Conservation (phyloP, 2,797 vertebrate genomes). For the Rhinoraja longicauda region DNA sequence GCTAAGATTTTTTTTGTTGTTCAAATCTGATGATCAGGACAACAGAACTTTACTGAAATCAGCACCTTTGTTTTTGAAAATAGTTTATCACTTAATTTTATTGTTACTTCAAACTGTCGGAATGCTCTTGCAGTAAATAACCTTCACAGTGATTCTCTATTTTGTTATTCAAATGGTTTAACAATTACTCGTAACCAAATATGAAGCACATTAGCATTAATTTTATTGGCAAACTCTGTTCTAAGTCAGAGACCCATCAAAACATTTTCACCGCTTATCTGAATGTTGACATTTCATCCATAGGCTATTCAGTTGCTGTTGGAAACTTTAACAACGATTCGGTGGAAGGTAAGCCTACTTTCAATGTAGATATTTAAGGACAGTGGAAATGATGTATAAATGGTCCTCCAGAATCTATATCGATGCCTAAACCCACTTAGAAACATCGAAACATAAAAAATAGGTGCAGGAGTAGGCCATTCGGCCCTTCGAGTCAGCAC, state of each 20-base stretch:
- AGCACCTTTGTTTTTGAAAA: neutral
- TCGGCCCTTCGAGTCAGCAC: no score
- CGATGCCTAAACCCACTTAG: no score
- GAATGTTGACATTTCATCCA: slow-evolving; percentile 39
- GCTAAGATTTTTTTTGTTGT: neutral
- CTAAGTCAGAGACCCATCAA: neutral
- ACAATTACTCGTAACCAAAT: neutral
- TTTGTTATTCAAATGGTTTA: neutral
- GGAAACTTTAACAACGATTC: slow-evolving; percentile 83
- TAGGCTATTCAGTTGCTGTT: slow-evolving; percentile 88
- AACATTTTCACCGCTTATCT: neutral
- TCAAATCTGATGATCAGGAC: neutral
- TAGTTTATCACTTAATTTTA: neutral
- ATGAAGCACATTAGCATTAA: neutral
- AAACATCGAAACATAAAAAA: no score
- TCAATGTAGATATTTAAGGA: neutral
- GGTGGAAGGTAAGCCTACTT: slow-evolving; percentile 66
- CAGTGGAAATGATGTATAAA: neutral
- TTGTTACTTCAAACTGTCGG: neutral
- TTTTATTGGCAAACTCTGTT: neutral
- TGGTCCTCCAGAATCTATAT: no score
- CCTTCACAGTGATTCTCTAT: neutral
- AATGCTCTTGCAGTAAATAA: neutral
- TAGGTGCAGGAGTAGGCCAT: no score
- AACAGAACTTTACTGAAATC: neutral